A percentile compares a stretch with the other conserved stretches of the same genome.
These are phyloP conservation scores for Pocota personata DNA, from an alignment of 2,888 invertebrate species.

Conservation along the genomic window DNA sequence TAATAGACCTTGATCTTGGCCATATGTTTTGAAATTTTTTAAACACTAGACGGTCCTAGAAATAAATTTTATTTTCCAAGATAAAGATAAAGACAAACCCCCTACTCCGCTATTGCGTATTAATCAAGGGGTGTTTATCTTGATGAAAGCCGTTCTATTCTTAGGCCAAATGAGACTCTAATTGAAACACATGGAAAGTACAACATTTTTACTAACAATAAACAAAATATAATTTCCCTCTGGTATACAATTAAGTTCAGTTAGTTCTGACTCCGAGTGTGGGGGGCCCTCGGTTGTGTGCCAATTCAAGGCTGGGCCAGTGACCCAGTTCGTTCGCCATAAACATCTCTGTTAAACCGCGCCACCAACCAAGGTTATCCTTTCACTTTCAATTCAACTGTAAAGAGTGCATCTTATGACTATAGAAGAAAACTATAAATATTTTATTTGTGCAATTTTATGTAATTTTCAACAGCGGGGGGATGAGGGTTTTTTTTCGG, in stretches of 20 bases:
- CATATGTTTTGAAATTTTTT: not conserved
- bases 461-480: constrained; percentile 7
- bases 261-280: not conserved
- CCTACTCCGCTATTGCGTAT: not conserved
- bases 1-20: constrained; percentile 41
- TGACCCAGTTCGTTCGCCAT: constrained; percentile 39
- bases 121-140: not conserved
- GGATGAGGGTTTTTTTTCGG: not conserved
- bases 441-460: constrained; percentile 46
- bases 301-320: constrained; percentile 53
- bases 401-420: not conserved
- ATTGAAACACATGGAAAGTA: not conserved
- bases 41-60: not conserved
- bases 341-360: constrained; percentile 3
- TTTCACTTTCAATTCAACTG: constrained; percentile 48
- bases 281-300: not conserved
- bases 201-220: not conserved
- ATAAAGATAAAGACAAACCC: not conserved
- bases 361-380: constrained; percentile 41
- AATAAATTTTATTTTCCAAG: not conserved
- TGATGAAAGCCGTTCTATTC: not conserved
- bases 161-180: not conserved
- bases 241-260: not conserved
- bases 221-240: not conserved
- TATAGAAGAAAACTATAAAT: not conserved